Evolutionary conservation across 2,113 vertebrate species (phyloP).

Genomic region (Eubucco bourcierii): DNA sequence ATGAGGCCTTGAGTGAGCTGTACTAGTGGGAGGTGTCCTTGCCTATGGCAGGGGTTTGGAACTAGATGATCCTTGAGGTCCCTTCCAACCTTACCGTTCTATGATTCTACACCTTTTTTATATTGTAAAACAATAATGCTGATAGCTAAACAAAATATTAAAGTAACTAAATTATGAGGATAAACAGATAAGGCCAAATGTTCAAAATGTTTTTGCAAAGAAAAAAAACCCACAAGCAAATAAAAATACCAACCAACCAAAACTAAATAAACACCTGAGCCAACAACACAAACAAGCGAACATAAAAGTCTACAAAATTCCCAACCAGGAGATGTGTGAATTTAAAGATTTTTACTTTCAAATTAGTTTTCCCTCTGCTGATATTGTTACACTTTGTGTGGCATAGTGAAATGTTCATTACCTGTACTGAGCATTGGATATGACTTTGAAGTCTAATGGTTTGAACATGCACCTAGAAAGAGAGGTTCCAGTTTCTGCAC

Average conservation of each 20-base stretch:
- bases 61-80: too few species aligned
- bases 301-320: too few species aligned
- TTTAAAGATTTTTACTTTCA: neutral
- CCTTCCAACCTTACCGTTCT: too few species aligned
- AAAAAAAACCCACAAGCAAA: neutral
- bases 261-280: too few species aligned
- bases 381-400: neutral
- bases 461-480: neutral
- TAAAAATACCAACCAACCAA: too few species aligned
- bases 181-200: neutral
- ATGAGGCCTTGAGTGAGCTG: too few species aligned
- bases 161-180: neutral
- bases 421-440: neutral
- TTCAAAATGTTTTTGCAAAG: neutral
- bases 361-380: neutral
- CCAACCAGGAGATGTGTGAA: neutral
- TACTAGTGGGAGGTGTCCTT: too few species aligned
- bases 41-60: too few species aligned
- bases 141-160: neutral
- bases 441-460: neutral
- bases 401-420: neutral
- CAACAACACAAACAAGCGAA: neutral
- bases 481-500: neutral
- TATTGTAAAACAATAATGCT: neutral
- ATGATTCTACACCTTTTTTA: neutral